A percentile compares a stretch with the other conserved stretches of the same genome.
phyloP scores from a whole-genome alignment of 2,797 vertebrate genomes.

The Notoglanidium macrostoma region DNA sequence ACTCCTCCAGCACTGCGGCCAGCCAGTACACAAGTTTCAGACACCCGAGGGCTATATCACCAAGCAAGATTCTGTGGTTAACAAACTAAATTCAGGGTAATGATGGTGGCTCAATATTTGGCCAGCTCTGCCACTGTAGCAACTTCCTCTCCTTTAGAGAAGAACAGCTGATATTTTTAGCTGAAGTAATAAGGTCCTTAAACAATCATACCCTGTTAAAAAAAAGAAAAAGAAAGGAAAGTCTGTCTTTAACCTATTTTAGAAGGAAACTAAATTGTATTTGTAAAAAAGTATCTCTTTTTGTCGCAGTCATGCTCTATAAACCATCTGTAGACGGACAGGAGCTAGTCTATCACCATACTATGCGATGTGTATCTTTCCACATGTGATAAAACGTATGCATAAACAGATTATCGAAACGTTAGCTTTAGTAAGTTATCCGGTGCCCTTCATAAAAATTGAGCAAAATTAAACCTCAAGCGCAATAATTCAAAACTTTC shows the following conservation, averaged over 20 bases:
- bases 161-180: background rate
- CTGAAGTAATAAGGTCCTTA: background rate
- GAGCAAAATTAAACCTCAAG: background rate
- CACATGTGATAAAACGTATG: background rate
- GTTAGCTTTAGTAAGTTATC: background rate
- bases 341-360: background rate
- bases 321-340: no score
- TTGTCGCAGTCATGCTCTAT: background rate
- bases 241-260: no score
- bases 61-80: conserved; percentile 10
- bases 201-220: background rate
- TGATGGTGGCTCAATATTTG: conserved; percentile 3
- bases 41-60: background rate
- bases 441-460: background rate
- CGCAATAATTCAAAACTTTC: background rate
- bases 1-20: background rate
- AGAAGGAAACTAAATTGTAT: background rate
- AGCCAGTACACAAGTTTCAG: background rate
- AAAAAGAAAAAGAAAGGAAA: background rate
- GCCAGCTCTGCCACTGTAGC: background rate
- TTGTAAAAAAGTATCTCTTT: background rate
- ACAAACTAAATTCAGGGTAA: background rate
- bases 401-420: no score
- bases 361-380: no score
- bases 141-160: background rate